phyloP scores from a whole-genome alignment of 2,797 vertebrate species.

The Ataeniobius toweri region DNA sequence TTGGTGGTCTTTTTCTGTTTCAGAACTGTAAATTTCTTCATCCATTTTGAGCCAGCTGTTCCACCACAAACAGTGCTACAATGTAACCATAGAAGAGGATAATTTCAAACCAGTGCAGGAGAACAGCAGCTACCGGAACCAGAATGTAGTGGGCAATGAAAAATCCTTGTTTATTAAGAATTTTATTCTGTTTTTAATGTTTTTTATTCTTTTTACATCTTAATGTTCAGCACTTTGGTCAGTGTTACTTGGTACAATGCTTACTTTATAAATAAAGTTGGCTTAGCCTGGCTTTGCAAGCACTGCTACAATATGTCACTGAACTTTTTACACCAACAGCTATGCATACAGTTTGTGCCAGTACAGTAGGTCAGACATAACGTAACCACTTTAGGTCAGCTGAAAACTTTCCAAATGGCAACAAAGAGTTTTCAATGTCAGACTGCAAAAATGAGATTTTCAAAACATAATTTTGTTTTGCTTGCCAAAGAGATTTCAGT shows the following conservation, averaged over 20 bases:
- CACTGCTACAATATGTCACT: background rate
- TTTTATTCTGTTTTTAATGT: no score
- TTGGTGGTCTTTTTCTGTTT: no score
- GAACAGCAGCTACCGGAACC: no score
- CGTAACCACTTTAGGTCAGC: constrained; percentile 58
- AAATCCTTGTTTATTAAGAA: no score
- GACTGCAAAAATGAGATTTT: constrained; percentile 34
- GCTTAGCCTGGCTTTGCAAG: background rate
- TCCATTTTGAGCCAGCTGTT: no score
- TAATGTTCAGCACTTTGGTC: background rate
- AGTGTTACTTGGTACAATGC: no score
- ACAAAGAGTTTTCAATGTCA: constrained; percentile 55
- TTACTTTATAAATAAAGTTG: background rate
- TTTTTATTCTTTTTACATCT: no score
- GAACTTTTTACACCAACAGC: background rate
- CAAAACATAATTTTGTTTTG: constrained; percentile 14
- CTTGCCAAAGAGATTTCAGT: constrained; percentile 38
- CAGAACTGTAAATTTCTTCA: no score
- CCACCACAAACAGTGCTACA: no score
- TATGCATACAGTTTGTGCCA: background rate
- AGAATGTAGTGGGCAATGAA: no score
- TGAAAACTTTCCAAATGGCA: constrained; percentile 66
- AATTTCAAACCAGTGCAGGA: no score
- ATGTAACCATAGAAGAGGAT: no score
- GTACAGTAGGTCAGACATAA: background rate